A percentile compares a stretch with the other conserved stretches of the same genome.
phyloP scores from a whole-genome alignment of 2,113 vertebrate genomes.

The Proterorhinus semilunaris region DNA sequence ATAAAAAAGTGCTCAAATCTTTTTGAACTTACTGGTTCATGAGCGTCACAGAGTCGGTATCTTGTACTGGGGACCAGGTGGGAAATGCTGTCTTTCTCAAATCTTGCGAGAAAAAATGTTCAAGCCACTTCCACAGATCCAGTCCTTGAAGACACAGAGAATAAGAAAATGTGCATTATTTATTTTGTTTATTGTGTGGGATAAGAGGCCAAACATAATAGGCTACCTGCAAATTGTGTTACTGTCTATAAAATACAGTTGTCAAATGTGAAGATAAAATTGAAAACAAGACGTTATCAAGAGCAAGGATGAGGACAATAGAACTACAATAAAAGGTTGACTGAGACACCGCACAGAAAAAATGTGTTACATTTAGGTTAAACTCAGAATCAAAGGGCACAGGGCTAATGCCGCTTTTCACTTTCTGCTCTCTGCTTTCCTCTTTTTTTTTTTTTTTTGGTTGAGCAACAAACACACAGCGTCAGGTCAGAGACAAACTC shows the following conservation, averaged over 20 bases:
- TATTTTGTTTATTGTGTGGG: background rate
- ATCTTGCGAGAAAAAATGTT: constrained; percentile 42
- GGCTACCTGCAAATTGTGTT: constrained; percentile 4
- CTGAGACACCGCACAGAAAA: constrained; percentile 18
- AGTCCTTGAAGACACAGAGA: constrained; percentile 51
- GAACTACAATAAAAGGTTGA: constrained; percentile 16
- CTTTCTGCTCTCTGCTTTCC: constrained; percentile 32
- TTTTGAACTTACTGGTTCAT: constrained; percentile 67
- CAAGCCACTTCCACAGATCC: constrained; percentile 50
- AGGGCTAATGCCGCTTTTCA: constrained; percentile 34
- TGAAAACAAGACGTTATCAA: background rate
- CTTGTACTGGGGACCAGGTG: constrained; percentile 47
- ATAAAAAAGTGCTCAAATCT: constrained; percentile 48
- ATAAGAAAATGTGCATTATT: constrained; percentile 28
- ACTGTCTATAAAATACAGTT: background rate
- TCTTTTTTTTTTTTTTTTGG: constrained; percentile 7
- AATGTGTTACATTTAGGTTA: constrained; percentile 32
- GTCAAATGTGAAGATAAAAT: background rate
- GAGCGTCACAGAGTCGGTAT: constrained; percentile 51
- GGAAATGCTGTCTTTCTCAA: constrained; percentile 44
- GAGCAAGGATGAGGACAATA: constrained; percentile 3
- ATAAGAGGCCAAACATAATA: constrained; percentile 1
- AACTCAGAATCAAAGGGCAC: constrained; percentile 40
- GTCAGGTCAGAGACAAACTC: constrained; percentile 65
- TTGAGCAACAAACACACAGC: constrained; percentile 69